Evolutionary conservation across 2,113 vertebrate genomes (phyloP), one percentile per base, ranked within the genome.

Genomic region (Apistogramma diplotaenia): DNA sequence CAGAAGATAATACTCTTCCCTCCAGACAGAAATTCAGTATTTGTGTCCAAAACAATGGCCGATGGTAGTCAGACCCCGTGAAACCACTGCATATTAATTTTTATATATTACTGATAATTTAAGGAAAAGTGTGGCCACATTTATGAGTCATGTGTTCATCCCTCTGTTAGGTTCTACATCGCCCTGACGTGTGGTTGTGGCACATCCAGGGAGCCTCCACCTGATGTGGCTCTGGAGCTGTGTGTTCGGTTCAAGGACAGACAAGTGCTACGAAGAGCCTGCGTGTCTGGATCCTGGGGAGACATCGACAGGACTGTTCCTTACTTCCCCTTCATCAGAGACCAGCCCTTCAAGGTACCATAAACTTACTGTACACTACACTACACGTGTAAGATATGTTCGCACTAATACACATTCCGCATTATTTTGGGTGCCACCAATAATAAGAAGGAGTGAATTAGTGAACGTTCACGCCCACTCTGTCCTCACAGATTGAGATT

Each of bases 321-420:
- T 0, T 92, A 83, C 84, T 93, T 93, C 18, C 92, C 92, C 62
- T 93, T 93, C 89, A 93, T 93, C 85, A 70, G 15, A 31, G 96
- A 96, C 75, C 98, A 98, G 88, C 97, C 98, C 0, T 99, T 99
- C 92, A 96, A 95, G 96, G 98, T 99, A 91, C 15, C n/a, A 13
- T 21, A 3, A 0, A 15, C 25, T 3, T 27, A 13, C 43, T n/a
- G 18, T 51, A 70, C n/a, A n/a, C n/a, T 25, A 65, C 25, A 65
- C 1, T 2, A 25, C 35, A 40, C 3, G n/a, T 40, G n/a, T 62
- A 23, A 33, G 40, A 62, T 0, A 46, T 46, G 40, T 67, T 46
- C 27, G 40, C 0, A 37, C 62, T 19, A 29, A 70, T 49, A 23
- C 0, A 19, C 16, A 5, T 62, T 62, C 7, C n/a, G 29, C 7